These are phyloP conservation scores for Nysson spinosus DNA, from an alignment of 2,888 invertebrate species.

Conservation along the genomic window DNA sequence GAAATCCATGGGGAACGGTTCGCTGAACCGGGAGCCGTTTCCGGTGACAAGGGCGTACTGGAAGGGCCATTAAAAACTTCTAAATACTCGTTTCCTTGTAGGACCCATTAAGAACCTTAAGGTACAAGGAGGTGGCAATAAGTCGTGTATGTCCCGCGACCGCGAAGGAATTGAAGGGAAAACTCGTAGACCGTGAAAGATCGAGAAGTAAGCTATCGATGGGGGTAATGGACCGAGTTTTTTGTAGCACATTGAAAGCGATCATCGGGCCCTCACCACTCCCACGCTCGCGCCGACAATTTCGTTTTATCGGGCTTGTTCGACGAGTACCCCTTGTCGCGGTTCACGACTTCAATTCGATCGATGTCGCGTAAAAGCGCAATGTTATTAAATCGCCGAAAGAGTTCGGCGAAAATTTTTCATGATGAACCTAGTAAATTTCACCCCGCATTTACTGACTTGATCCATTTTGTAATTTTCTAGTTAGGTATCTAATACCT, in stretches of 20 bases:
- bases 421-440: no score
- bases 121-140: slow-evolving; percentile 25
- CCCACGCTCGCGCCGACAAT: slow-evolving; percentile 27
- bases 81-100: slow-evolving; percentile 32
- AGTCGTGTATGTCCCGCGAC: slow-evolving; percentile 14
- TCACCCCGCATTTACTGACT: no score
- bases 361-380: neutral
- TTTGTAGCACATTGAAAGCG: slow-evolving; percentile 10
- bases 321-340: slow-evolving; percentile 26
- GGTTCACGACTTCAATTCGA: slow-evolving; percentile 2
- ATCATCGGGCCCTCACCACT: no score
- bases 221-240: slow-evolving; percentile 37
- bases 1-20: slow-evolving; percentile 35
- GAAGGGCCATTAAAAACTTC: slow-evolving; percentile 35
- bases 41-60: slow-evolving; percentile 6
- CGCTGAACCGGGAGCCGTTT: slow-evolving; percentile 10
- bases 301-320: slow-evolving; percentile 38
- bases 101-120: neutral
- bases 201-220: slow-evolving; percentile 35
- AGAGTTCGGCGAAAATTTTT: no score
- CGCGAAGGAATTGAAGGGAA: slow-evolving; percentile 1
- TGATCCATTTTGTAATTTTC: no score
- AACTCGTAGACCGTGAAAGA: slow-evolving; percentile 43
- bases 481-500: no score
- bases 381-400: no score